Conservation (phyloP, 2,797 vertebrate genomes). For the Amblyopsis hoosieri region DNA sequence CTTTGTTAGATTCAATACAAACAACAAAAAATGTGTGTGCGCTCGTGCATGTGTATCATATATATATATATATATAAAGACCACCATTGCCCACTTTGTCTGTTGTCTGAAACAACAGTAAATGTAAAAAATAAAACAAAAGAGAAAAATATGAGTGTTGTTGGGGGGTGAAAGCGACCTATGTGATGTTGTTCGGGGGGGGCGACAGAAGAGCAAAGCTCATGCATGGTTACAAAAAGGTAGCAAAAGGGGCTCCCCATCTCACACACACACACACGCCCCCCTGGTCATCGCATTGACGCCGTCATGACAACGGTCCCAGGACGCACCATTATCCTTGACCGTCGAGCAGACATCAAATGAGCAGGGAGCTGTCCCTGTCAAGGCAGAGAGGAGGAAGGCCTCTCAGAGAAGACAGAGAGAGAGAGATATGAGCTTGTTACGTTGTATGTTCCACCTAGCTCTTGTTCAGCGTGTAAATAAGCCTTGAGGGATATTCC, state of each 20-base stretch:
- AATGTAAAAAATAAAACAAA: too few relatives aligned
- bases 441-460: slow-evolving; percentile 87
- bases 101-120: too few relatives aligned
- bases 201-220: not conserved
- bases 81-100: too few relatives aligned
- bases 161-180: slow-evolving; percentile 14
- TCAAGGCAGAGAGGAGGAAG: slow-evolving; percentile 82
- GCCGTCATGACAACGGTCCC: slow-evolving; percentile 96
- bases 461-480: slow-evolving; percentile 84
- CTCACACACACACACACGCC: not conserved
- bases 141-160: too few relatives aligned
- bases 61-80: slow-evolving; percentile 1
- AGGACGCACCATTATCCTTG: slow-evolving; percentile 98
- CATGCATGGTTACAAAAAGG: slow-evolving; percentile 62
- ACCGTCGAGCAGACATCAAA: slow-evolving; percentile 96
- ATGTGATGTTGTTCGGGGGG: slow-evolving; percentile 39
- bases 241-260: slow-evolving; percentile 1
- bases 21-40: slow-evolving; percentile 67
- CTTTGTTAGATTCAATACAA: slow-evolving; percentile 87
- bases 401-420: slow-evolving; percentile 69
- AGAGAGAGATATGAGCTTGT: slow-evolving; percentile 68
- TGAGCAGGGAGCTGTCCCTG: slow-evolving; percentile 88
- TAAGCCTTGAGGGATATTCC: slow-evolving; percentile 85
- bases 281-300: slow-evolving; percentile 95
- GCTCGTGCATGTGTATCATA: not conserved